A percentile compares a stretch with the other conserved stretches of the same genome.
Conservation (phyloP, 2,888 invertebrate genomes). For the Heliconius hortense region DNA sequence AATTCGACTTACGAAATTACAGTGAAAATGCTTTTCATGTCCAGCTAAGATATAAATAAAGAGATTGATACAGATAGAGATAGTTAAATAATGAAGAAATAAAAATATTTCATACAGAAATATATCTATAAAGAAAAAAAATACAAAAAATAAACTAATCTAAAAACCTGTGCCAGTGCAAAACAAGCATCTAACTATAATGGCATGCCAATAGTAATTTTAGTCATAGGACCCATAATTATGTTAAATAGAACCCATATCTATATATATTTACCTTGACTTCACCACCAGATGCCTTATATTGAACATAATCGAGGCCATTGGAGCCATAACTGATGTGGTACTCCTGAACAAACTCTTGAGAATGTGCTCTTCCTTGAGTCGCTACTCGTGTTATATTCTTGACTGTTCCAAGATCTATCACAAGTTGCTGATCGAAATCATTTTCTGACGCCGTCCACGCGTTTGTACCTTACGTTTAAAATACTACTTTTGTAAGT, state of each 20-base stretch:
- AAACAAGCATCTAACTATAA: constrained; percentile 39
- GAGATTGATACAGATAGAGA: constrained; percentile 1
- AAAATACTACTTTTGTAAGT: constrained; percentile 36
- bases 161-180: constrained; percentile 31
- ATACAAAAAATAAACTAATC: constrained; percentile 14
- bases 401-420: constrained; percentile 93
- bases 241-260: constrained; percentile 6
- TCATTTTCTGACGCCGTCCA: constrained; percentile 96
- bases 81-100: neutral
- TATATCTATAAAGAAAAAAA: neutral
- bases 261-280: constrained; percentile 86
- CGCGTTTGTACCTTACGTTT: constrained; percentile 89
- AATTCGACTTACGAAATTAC: neutral
- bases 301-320: constrained; percentile 93
- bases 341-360: constrained; percentile 96
- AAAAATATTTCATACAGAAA: neutral
- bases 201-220: constrained; percentile 32
- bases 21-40: constrained; percentile 5
- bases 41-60: constrained; percentile 16
- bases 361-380: constrained; percentile 93
- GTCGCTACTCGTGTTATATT: constrained; percentile 94
- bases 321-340: constrained; percentile 96
- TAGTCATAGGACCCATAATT: constrained; percentile 21
- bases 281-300: constrained; percentile 94
- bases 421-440: constrained; percentile 94